phyloP scores from a whole-genome alignment of 2,888 invertebrate genomes.

The Ecdyonurus torrentis region DNA sequence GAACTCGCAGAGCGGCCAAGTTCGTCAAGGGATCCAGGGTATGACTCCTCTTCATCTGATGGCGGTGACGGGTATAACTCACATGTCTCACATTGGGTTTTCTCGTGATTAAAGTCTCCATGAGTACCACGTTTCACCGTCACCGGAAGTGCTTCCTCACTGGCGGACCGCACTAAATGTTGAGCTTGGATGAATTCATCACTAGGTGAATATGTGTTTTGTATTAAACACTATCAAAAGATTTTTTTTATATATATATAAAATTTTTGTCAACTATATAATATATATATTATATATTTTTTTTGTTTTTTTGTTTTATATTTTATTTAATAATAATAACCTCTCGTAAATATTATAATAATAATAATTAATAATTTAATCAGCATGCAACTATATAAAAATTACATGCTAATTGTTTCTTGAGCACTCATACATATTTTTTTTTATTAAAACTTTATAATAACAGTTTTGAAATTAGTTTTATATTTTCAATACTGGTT shows the following conservation, averaged over 20 bases:
- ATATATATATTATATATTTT: not conserved
- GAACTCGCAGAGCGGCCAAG: conserved; percentile 1
- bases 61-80: conserved; percentile 40
- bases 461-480: not conserved
- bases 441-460: not conserved
- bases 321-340: not conserved
- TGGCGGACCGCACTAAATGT: conserved; percentile 90
- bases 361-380: too few relatives aligned
- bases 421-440: not conserved
- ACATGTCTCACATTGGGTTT: conserved; percentile 9
- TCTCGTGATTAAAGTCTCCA: conserved; percentile 3
- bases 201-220: conserved; percentile 41
- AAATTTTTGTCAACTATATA: not conserved
- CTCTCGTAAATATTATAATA: not conserved
- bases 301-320: not conserved
- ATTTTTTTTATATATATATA: not conserved
- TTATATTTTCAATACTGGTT: conserved; percentile 1
- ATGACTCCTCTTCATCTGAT: conserved; percentile 33
- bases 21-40: conserved; percentile 16
- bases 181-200: conserved; percentile 96
- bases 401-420: not conserved
- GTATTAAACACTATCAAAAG: not conserved
- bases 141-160: conserved; percentile 61
- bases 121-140: conserved; percentile 14
- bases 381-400: not conserved